Conservation (phyloP, 2,113 vertebrate genomes). For the Turdus rufiventris region DNA sequence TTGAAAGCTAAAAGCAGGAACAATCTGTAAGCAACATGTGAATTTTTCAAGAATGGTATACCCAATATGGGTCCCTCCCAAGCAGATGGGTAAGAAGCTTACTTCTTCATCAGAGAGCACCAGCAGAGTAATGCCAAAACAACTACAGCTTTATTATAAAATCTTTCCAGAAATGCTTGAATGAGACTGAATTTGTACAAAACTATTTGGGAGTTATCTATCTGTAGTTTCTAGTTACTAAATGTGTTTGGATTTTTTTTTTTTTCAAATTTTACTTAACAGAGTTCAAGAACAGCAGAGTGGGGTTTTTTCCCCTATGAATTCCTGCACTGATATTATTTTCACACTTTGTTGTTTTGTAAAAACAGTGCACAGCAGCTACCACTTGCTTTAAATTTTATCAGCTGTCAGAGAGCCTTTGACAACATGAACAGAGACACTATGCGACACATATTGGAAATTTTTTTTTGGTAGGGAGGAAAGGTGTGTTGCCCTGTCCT, state of each 20-base stretch:
- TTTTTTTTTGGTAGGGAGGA: neutral
- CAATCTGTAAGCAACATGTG: neutral
- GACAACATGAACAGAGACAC: neutral
- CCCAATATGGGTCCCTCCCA: neutral
- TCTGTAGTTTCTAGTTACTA: neutral
- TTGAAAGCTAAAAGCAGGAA: neutral
- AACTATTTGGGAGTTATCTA: neutral
- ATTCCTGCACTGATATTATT: neutral
- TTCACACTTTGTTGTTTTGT: neutral
- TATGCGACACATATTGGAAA: neutral
- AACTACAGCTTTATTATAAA: neutral
- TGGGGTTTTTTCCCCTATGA: fast-evolving
- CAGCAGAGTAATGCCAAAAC: neutral
- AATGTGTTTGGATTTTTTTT: neutral
- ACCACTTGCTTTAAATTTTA: constrained; percentile 13
- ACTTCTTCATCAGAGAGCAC: neutral
- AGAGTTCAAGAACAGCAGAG: neutral
- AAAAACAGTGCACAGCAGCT: neutral
- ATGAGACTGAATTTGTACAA: neutral
- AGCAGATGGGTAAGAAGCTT: neutral
- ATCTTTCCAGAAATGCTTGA: neutral
- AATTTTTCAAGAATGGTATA: neutral
- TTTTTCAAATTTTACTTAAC: neutral
- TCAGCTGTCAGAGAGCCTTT: constrained; percentile 13
- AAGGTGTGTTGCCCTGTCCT: neutral